A percentile compares a stretch with the other conserved stretches of the same genome.
Evolutionary conservation across 2,888 invertebrate genomes (phyloP).

Genomic region (Trachelus troglodyta): DNA sequence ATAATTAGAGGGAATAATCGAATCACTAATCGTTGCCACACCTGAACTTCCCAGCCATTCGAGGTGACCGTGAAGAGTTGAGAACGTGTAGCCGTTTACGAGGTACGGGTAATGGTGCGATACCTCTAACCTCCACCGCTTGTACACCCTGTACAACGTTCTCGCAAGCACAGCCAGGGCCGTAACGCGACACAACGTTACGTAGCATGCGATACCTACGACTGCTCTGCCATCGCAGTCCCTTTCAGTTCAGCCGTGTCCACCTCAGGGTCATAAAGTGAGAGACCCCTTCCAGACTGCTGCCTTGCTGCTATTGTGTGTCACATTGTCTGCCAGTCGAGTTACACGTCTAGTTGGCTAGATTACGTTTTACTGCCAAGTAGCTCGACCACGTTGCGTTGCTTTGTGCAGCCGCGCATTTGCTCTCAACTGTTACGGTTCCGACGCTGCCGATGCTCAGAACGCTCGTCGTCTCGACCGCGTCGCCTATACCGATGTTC

Average conservation of each 20-base stretch:
- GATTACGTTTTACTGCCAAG: constrained; percentile 45
- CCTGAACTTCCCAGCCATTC: not conserved
- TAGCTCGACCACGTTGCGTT: constrained; percentile 7
- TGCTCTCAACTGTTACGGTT: not conserved
- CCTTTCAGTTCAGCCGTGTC: constrained; percentile 15
- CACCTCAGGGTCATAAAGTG: constrained; percentile 35
- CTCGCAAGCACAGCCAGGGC: not conserved
- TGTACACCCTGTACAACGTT: not conserved
- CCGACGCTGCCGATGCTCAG: not conserved
- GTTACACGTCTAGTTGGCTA: constrained; percentile 39
- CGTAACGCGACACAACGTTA: not conserved
- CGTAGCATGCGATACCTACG: not conserved
- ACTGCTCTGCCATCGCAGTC: not conserved
- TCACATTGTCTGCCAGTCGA: constrained; percentile 39
- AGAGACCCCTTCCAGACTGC: constrained; percentile 19
- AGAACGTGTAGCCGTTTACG: not conserved
- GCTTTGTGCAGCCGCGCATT: not conserved
- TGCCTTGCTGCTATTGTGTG: constrained; percentile 37
- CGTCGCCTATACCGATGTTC: not conserved
- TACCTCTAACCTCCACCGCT: not conserved
- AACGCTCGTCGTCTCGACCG: not conserved
- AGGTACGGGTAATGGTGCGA: constrained; percentile 4
- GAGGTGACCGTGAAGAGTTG: not conserved
- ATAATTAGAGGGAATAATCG: not conserved
- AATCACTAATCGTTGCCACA: not conserved